These are phyloP conservation scores for Cryptocheilus praepositus DNA, from an alignment of 2,888 invertebrate genomes.

Conservation along the genomic window DNA sequence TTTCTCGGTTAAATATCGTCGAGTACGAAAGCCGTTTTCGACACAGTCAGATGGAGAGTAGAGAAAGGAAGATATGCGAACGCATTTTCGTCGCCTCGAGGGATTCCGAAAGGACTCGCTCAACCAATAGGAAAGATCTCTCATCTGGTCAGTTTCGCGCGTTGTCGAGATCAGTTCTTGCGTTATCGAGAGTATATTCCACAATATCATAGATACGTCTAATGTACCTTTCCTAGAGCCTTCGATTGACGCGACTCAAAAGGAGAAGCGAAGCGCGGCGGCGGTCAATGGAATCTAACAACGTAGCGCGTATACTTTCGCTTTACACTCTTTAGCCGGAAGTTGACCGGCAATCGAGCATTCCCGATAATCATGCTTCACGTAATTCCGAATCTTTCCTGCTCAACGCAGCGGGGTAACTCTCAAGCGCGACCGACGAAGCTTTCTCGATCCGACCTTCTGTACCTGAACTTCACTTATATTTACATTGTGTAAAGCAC, in stretches of 20 bases:
- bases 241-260: background rate
- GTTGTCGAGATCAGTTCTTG: no score
- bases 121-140: constrained; percentile 9
- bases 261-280: background rate
- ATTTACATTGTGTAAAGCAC: no score
- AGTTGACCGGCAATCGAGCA: constrained; percentile 4
- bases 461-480: no score
- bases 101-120: constrained; percentile 25
- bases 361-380: constrained; percentile 12
- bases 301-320: constrained; percentile 13
- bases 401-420: background rate
- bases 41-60: constrained; percentile 24
- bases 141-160: background rate
- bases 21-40: constrained; percentile 27
- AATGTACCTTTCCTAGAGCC: background rate
- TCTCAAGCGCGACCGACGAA: background rate
- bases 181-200: no score
- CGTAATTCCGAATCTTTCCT: background rate
- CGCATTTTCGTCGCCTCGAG: constrained; percentile 40
- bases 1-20: background rate
- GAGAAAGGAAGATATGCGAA: constrained; percentile 40
- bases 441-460: no score
- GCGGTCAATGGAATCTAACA: constrained; percentile 20
- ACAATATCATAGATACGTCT: no score
- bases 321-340: constrained; percentile 12